A percentile compares a stretch with the other conserved stretches of the same genome.
Conservation (phyloP, 2,113 vertebrate species). For the Aythya baeri region DNA sequence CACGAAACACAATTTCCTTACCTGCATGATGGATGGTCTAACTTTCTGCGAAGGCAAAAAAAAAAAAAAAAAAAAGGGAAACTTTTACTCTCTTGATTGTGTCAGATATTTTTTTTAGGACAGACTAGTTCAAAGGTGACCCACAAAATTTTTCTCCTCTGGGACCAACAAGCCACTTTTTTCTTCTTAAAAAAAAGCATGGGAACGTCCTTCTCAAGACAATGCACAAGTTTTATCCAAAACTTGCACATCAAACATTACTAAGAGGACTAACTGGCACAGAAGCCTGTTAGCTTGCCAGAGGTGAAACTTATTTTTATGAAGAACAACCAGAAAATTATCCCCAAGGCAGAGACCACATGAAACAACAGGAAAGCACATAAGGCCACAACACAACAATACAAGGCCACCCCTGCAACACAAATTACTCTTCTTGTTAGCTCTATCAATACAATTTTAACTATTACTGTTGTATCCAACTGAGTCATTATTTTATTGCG, state of each 20-base stretch:
- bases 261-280: background rate
- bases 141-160: background rate
- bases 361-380: background rate
- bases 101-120: background rate
- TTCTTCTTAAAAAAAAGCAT: background rate
- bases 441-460: background rate
- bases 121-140: background rate
- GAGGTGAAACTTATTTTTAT: background rate
- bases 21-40: constrained; percentile 90
- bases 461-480: background rate
- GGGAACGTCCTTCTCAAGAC: background rate
- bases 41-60: constrained; percentile 85
- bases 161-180: background rate
- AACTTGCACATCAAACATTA: background rate
- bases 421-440: background rate
- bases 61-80: constrained; percentile 26
- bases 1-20: constrained; percentile 54
- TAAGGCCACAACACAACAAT: background rate
- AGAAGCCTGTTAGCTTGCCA: background rate
- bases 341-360: background rate
- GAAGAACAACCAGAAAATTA: background rate
- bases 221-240: background rate
- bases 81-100: background rate
- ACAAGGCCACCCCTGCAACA: background rate
- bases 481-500: background rate